Conservation (phyloP, 2,797 vertebrate genomes). For the Pachyuromys duprasi region DNA sequence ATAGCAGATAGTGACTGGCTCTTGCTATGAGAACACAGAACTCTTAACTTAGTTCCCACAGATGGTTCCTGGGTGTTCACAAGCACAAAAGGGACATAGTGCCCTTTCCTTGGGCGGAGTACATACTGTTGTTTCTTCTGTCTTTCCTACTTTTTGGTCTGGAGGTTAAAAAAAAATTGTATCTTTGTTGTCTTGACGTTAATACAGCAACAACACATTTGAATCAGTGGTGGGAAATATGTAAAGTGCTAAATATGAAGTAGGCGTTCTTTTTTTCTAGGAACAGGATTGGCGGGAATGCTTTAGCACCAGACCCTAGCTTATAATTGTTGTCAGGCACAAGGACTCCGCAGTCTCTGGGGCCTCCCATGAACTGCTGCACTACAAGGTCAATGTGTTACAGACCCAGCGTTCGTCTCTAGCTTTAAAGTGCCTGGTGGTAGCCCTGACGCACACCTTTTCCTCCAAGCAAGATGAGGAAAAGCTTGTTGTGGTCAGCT, state of each 20-base stretch:
- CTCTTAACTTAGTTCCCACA: not conserved
- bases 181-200: conserved; percentile 13
- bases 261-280: not conserved
- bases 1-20: not conserved
- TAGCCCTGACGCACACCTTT: not conserved
- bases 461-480: not conserved
- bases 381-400: not conserved
- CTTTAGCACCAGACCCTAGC: not conserved
- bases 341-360: not conserved
- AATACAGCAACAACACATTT: not conserved
- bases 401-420: not conserved
- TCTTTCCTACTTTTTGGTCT: not conserved
- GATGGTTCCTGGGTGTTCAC: not conserved
- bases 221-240: not conserved
- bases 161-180: conserved; percentile 13
- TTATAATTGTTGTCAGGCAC: not conserved
- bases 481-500: not conserved
- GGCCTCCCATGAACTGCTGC: not conserved
- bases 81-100: not conserved
- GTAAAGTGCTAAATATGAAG: not conserved
- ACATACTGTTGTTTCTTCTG: not conserved
- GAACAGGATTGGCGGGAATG: not conserved
- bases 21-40: not conserved
- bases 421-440: not conserved
- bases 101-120: not conserved